Evolutionary conservation across 2,797 vertebrate genomes (phyloP).

Genomic region (Schizothorax lantsangensis): DNA sequence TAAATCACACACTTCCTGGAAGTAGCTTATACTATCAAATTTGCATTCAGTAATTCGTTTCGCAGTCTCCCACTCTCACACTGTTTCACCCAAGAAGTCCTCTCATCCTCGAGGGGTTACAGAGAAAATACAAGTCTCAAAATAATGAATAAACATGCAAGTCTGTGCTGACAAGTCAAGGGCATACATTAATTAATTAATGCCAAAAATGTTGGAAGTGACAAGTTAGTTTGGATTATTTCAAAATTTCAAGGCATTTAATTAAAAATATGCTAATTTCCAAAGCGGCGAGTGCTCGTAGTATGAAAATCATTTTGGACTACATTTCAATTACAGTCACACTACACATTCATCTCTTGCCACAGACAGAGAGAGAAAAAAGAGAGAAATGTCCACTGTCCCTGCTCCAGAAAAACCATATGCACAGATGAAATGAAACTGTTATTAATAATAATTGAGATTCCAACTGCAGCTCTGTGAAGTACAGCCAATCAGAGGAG

Average conservation of each 20-base stretch:
- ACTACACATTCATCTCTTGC: slow-evolving; percentile 55
- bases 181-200: slow-evolving; percentile 73
- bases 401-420: slow-evolving; percentile 52
- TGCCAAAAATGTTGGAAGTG: slow-evolving; percentile 67
- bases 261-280: slow-evolving; percentile 84
- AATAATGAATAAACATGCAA: slow-evolving; percentile 70
- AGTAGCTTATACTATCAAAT: slow-evolving; percentile 35
- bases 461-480: slow-evolving; percentile 44
- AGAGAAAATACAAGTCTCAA: slow-evolving; percentile 52
- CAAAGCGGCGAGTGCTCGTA: slow-evolving; percentile 74
- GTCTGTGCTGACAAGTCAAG: slow-evolving; percentile 68
- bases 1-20: slow-evolving; percentile 59
- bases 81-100: slow-evolving; percentile 30
- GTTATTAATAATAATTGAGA: slow-evolving; percentile 64
- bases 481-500: slow-evolving; percentile 60
- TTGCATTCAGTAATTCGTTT: slow-evolving; percentile 52
- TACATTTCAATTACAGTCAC: slow-evolving; percentile 73
- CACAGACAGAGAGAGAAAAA: slow-evolving; percentile 47
- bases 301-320: slow-evolving; percentile 70
- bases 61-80: slow-evolving; percentile 34
- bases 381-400: slow-evolving; percentile 57
- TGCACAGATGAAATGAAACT: slow-evolving; percentile 58
- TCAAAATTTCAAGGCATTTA: slow-evolving; percentile 70
- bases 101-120: slow-evolving; percentile 36
- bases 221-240: slow-evolving; percentile 72